Evolutionary conservation across 1,140 invertebrate species (phyloP).

Genomic region (Proctacanthus coquilletti): DNA sequence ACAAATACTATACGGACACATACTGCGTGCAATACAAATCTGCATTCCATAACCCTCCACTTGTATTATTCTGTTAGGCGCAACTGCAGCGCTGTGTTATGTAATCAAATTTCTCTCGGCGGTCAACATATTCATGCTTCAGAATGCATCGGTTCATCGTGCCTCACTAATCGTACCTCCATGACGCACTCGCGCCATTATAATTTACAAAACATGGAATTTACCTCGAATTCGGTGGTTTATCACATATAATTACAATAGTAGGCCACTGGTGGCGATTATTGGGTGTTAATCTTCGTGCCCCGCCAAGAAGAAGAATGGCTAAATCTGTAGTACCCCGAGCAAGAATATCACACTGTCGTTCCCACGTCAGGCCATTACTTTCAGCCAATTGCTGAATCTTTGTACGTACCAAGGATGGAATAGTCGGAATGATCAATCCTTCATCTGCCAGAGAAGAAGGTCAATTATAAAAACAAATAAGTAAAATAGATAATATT

Average conservation of each 20-base stretch:
- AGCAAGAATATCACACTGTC: slow-evolving; percentile 57
- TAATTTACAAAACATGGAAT: too few species aligned
- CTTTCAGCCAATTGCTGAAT: slow-evolving; percentile 49
- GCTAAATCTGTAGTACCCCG: slow-evolving; percentile 62
- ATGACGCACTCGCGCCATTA: too few species aligned
- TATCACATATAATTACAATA: slow-evolving; percentile 55
- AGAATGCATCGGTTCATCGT: too few species aligned
- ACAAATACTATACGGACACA: too few species aligned
- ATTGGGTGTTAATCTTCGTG: slow-evolving; percentile 54
- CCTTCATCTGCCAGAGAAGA: slow-evolving; percentile 40
- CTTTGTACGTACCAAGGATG: slow-evolving; percentile 43
- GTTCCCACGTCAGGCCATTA: slow-evolving; percentile 47
- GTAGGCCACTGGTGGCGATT: slow-evolving; percentile 68
- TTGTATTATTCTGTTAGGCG: too few species aligned
- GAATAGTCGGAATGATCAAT: slow-evolving; percentile 61
- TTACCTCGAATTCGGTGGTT: slow-evolving; percentile 8
- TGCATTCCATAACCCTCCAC: too few species aligned
- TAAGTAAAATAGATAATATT: neutral
- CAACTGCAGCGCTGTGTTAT: too few species aligned
- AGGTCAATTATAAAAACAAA: neutral
- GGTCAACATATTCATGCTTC: too few species aligned
- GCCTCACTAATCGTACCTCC: too few species aligned
- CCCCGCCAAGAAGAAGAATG: slow-evolving; percentile 60
- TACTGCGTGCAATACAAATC: too few species aligned
- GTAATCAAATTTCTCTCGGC: too few species aligned